phyloP scores from a whole-genome alignment of 2,888 invertebrate species.

The Hyppa rectilinea region DNA sequence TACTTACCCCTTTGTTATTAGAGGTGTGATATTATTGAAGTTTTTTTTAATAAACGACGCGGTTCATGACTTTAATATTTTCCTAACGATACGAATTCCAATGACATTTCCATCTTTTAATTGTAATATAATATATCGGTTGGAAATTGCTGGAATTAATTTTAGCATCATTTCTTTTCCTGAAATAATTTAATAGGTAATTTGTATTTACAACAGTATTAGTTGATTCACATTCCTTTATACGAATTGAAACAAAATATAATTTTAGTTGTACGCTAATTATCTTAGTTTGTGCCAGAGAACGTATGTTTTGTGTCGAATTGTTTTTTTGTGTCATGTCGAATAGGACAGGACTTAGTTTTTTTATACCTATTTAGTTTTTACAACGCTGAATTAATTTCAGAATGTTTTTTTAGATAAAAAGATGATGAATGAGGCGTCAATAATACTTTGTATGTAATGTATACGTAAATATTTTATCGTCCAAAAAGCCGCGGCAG shows the following conservation, averaged over 20 bases:
- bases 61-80: conserved; percentile 1
- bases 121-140: conserved; percentile 5
- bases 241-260: conserved; percentile 12
- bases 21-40: conserved; percentile 1
- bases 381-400: conserved; percentile 16
- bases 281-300: conserved; percentile 32
- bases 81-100: conserved; percentile 3
- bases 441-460: not conserved
- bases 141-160: not conserved
- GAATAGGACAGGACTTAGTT: not conserved
- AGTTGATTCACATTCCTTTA: conserved; percentile 50
- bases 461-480: conserved; percentile 31
- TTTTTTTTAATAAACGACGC: not conserved
- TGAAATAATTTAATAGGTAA: conserved; percentile 2
- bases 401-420: not conserved
- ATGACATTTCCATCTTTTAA: conserved; percentile 2
- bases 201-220: conserved; percentile 54
- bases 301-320: conserved; percentile 16
- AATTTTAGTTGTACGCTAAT: conserved; percentile 13
- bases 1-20: not conserved
- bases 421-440: not conserved
- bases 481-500: not conserved
- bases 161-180: not conserved
- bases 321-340: not conserved
- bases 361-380: not conserved